Evolutionary conservation across 2,888 invertebrate genomes (phyloP).

Genomic region (Conus canariensis): DNA sequence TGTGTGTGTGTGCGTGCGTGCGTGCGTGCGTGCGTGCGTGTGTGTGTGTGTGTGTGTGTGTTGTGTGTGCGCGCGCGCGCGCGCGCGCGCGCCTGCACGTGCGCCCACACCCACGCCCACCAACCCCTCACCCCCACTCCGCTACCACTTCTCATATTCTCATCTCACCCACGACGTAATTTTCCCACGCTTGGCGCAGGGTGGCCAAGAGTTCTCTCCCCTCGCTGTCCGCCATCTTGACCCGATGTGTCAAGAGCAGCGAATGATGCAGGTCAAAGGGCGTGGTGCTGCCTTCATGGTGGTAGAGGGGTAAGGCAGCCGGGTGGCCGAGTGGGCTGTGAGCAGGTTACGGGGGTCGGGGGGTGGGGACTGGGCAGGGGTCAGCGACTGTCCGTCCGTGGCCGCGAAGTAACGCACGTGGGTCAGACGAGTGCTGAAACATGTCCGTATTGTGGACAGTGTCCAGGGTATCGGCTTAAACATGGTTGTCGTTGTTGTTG

Average conservation of each 20-base stretch:
- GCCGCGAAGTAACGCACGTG: constrained; percentile 40
- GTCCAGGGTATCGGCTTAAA: too few relatives aligned
- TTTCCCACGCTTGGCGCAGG: constrained; percentile 28
- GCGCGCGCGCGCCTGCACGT: too few relatives aligned
- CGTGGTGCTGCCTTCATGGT: not conserved
- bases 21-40: too few relatives aligned
- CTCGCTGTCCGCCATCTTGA: constrained; percentile 32
- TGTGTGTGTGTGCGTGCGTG: too few relatives aligned
- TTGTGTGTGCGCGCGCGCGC: too few relatives aligned
- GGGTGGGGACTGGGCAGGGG: constrained; percentile 1
- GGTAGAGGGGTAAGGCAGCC: constrained; percentile 22
- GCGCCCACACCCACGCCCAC: too few relatives aligned
- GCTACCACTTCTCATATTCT: too few relatives aligned
- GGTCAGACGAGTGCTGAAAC: constrained; percentile 38
- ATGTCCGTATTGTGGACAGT: not conserved
- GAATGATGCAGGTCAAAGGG: constrained; percentile 37
- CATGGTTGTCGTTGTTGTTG: too few relatives aligned
- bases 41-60: too few relatives aligned
- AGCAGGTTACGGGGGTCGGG: not conserved
- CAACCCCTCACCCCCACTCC: too few relatives aligned
- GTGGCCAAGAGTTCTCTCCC: constrained; percentile 13
- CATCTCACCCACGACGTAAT: constrained; percentile 11
- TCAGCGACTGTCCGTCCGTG: constrained; percentile 34
- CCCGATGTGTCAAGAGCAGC: not conserved
- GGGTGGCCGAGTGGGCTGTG: not conserved